Evolutionary conservation across 2,888 invertebrate species (phyloP).

Genomic region (Danaus chrysippus): DNA sequence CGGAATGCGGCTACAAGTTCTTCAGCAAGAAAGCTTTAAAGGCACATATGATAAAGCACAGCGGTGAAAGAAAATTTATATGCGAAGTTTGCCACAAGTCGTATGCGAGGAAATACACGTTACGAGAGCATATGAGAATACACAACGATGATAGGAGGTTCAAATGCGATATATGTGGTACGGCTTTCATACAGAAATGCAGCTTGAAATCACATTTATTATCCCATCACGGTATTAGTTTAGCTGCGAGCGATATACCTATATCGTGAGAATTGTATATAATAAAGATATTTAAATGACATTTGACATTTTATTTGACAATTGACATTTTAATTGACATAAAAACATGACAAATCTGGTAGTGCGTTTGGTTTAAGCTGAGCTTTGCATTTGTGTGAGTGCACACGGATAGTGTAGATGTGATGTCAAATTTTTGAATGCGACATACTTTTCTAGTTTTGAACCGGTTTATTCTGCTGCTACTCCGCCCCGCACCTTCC

Average conservation of each 20-base stretch:
- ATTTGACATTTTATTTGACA: neutral
- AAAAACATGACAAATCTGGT: too few relatives aligned
- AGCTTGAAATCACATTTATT: slow-evolving; percentile 63
- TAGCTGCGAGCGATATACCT: slow-evolving; percentile 55
- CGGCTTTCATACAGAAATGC: slow-evolving; percentile 65
- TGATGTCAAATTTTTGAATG: too few relatives aligned
- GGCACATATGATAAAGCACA: slow-evolving; percentile 73
- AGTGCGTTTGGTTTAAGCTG: too few relatives aligned
- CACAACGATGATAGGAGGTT: slow-evolving; percentile 65
- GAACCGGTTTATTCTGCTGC: too few relatives aligned
- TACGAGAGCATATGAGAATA: slow-evolving; percentile 63
- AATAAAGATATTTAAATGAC: slow-evolving; percentile 1
- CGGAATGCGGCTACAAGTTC: slow-evolving; percentile 71
- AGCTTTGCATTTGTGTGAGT: too few relatives aligned
- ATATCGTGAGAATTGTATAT: slow-evolving; percentile 21
- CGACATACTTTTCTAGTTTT: too few relatives aligned
- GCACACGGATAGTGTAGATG: too few relatives aligned
- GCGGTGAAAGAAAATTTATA: slow-evolving; percentile 59
- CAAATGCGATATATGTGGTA: slow-evolving; percentile 54
- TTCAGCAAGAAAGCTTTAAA: slow-evolving; percentile 76
- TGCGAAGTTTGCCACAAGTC: slow-evolving; percentile 66
- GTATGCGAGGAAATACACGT: slow-evolving; percentile 60
- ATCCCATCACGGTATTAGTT: slow-evolving; percentile 62
- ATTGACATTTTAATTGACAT: too few relatives aligned
- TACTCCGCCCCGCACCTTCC: too few relatives aligned